Conservation (phyloP, 2,888 invertebrate genomes). For the Venusia cambrica region DNA sequence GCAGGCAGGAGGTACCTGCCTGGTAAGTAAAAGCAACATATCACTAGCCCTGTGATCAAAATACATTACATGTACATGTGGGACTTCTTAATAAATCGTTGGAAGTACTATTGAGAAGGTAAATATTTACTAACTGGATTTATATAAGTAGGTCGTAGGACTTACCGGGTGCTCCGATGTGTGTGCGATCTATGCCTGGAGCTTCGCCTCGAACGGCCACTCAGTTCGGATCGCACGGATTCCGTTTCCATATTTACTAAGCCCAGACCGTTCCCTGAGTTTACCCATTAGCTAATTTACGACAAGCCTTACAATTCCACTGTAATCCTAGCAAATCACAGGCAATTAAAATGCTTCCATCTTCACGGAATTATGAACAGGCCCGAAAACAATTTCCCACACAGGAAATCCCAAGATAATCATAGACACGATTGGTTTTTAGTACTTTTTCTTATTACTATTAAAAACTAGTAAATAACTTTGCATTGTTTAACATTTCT, state of each 20-base stretch:
- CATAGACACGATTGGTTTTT: constrained; percentile 13
- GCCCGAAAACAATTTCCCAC: constrained; percentile 36
- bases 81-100: no score
- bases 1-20: no score
- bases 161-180: constrained; percentile 84
- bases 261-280: constrained; percentile 35
- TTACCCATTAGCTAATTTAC: constrained; percentile 61
- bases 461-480: constrained; percentile 42
- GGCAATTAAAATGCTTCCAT: constrained; percentile 67
- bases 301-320: constrained; percentile 50
- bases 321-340: constrained; percentile 52
- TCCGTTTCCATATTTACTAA: constrained; percentile 91
- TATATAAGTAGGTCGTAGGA: neutral
- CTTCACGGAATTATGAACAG: constrained; percentile 57
- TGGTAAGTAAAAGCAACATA: constrained; percentile 5
- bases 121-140: neutral
- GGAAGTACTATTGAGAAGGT: no score
- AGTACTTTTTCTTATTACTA: constrained; percentile 19
- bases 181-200: constrained; percentile 83
- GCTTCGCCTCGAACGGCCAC: constrained; percentile 89
- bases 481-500: constrained; percentile 52
- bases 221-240: constrained; percentile 95
- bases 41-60: constrained; percentile 5
- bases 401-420: constrained; percentile 28
- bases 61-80: no score